These are phyloP conservation scores for Palythoa caribaeorum DNA, from an alignment of 92 coral and sea anemone species.

Conservation along the genomic window DNA sequence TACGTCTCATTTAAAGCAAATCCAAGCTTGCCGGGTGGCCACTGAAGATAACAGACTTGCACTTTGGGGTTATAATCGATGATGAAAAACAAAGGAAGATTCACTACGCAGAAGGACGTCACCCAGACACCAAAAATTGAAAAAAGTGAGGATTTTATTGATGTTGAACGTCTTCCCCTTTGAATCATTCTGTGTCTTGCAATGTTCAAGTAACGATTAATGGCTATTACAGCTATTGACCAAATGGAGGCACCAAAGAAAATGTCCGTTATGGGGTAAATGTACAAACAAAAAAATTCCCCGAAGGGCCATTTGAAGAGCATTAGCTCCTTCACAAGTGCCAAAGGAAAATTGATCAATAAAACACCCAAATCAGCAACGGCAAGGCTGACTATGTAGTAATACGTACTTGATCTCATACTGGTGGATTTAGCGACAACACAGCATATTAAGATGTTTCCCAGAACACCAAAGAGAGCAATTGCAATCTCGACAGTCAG, in stretches of 20 bases:
- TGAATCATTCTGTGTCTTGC: slow-evolving; percentile 52
- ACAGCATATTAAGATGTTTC: slow-evolving; percentile 76
- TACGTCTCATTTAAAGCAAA: not conserved
- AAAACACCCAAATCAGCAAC: slow-evolving; percentile 84
- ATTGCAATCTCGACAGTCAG: slow-evolving; percentile 62
- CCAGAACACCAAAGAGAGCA: slow-evolving; percentile 77
- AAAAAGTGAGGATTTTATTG: slow-evolving; percentile 38
- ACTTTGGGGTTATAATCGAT: not conserved
- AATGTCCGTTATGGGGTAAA: slow-evolving; percentile 76
- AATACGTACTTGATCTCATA: slow-evolving; percentile 74
- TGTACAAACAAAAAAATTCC: slow-evolving; percentile 61
- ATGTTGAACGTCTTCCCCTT: slow-evolving; percentile 42
- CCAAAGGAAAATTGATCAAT: slow-evolving; percentile 68
- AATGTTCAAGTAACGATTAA: slow-evolving; percentile 79
- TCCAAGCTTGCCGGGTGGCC: slow-evolving; percentile 19
- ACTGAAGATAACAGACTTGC: slow-evolving; percentile 12
- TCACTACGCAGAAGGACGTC: slow-evolving; percentile 67
- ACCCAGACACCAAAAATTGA: slow-evolving; percentile 71
- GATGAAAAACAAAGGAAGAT: slow-evolving; percentile 62
- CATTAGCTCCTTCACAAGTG: slow-evolving; percentile 49
- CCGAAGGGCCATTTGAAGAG: slow-evolving; percentile 71
- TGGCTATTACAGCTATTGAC: slow-evolving; percentile 85
- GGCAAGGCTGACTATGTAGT: slow-evolving; percentile 74
- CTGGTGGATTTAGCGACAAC: slow-evolving; percentile 68
- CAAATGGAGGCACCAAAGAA: slow-evolving; percentile 90